Conservation (phyloP, 2,888 invertebrate species). For the Drosophila neotestacea region DNA sequence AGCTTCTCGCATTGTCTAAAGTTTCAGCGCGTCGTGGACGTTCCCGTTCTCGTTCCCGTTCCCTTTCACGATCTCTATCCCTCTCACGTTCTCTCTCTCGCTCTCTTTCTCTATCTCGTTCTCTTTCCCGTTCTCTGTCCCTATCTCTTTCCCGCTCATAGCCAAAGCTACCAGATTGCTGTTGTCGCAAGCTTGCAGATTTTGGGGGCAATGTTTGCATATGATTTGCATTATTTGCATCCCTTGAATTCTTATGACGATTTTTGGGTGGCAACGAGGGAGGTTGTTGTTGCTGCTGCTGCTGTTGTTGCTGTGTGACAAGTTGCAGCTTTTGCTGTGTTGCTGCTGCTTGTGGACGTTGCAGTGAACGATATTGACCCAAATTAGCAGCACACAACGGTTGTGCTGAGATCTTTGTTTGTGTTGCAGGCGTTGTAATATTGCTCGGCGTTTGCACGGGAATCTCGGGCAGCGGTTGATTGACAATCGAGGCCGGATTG, state of each 20-base stretch:
- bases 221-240: constrained; percentile 81
- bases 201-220: constrained; percentile 84
- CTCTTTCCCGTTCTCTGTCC: constrained; percentile 59
- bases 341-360: constrained; percentile 85
- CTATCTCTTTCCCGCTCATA: constrained; percentile 81
- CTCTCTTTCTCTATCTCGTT: constrained; percentile 46
- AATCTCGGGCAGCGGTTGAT: constrained; percentile 85
- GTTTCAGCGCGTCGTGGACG: constrained; percentile 82
- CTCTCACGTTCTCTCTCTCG: constrained; percentile 50
- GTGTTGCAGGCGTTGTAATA: constrained; percentile 56
- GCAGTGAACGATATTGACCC: constrained; percentile 87
- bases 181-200: constrained; percentile 82
- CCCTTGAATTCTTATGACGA: constrained; percentile 82
- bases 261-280: constrained; percentile 85
- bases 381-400: constrained; percentile 85
- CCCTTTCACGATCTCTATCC: constrained; percentile 42
- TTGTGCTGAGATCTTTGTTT: constrained; percentile 84
- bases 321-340: constrained; percentile 76
- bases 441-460: constrained; percentile 74
- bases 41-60: constrained; percentile 61
- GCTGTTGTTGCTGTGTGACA: constrained; percentile 55
- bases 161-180: constrained; percentile 75
- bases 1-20: constrained; percentile 82
- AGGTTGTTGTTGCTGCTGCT: constrained; percentile 76
- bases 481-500: constrained; percentile 85